phyloP scores from a whole-genome alignment of 2,797 vertebrate genomes.

The Sylvilagus floridanus region DNA sequence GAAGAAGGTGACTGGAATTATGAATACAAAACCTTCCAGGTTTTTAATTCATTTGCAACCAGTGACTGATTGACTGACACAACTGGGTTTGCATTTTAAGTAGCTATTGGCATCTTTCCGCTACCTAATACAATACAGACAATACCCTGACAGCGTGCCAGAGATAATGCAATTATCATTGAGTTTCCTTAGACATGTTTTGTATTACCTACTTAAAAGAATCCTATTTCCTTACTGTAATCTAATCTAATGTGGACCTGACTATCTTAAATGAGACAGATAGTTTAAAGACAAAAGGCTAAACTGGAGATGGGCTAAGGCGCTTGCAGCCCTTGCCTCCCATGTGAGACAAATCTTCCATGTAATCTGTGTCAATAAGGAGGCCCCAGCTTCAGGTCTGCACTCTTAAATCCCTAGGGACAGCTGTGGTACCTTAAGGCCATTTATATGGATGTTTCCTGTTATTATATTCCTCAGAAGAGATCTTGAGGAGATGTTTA shows the following conservation, averaged over 20 bases:
- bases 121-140: slow-evolving; percentile 84
- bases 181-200: slow-evolving; percentile 86
- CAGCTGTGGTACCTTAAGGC: not conserved
- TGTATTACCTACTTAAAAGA: slow-evolving; percentile 88
- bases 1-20: slow-evolving; percentile 34
- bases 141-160: slow-evolving; percentile 85
- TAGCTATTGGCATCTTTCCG: slow-evolving; percentile 82
- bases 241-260: slow-evolving; percentile 83
- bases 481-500: not conserved
- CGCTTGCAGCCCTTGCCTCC: not conserved
- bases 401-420: not conserved
- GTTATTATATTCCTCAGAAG: slow-evolving; percentile 34
- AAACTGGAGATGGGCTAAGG: slow-evolving; percentile 12
- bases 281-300: slow-evolving; percentile 81
- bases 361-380: not conserved
- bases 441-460: not conserved
- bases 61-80: slow-evolving; percentile 47
- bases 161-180: slow-evolving; percentile 86
- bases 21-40: slow-evolving; percentile 55
- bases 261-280: slow-evolving; percentile 83
- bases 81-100: slow-evolving; percentile 76
- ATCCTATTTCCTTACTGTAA: slow-evolving; percentile 86
- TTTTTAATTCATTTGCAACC: slow-evolving; percentile 81
- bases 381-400: not conserved
- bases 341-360: not conserved